Conservation (phyloP, 2,888 invertebrate species). For the Eutolmus rufibarbis region DNA sequence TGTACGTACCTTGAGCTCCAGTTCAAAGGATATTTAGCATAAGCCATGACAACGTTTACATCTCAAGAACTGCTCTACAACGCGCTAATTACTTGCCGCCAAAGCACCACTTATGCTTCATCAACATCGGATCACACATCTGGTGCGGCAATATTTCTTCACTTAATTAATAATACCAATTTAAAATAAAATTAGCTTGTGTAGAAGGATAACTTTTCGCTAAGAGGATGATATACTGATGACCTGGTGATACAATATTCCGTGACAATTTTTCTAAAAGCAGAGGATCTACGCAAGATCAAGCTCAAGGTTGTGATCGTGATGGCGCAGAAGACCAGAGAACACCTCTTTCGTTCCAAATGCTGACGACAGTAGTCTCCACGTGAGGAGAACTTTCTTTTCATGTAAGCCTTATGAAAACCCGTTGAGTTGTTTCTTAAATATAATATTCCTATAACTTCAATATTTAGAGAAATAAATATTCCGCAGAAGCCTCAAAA, state of each 20-base stretch:
- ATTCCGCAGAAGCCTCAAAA: background rate
- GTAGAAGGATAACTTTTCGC: background rate
- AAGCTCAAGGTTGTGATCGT: slow-evolving; percentile 8
- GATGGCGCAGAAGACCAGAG: background rate
- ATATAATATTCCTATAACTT: background rate
- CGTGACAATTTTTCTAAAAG: background rate
- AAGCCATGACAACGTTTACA: background rate
- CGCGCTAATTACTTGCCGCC: background rate
- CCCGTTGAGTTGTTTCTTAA: background rate
- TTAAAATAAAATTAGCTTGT: background rate
- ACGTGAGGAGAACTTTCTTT: background rate
- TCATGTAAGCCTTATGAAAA: background rate
- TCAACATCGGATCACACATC: background rate
- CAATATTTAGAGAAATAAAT: background rate
- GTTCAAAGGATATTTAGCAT: background rate
- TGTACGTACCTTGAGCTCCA: background rate
- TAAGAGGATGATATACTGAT: background rate
- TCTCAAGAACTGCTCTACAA: background rate
- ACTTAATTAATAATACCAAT: background rate
- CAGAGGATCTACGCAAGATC: slow-evolving; percentile 14
- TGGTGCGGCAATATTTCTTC: background rate
- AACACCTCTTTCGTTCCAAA: background rate
- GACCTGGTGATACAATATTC: background rate
- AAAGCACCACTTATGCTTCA: background rate
- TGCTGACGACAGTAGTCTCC: background rate